Conservation (phyloP, 1,140 invertebrate species). For the Drosophila trapezifrons region DNA sequence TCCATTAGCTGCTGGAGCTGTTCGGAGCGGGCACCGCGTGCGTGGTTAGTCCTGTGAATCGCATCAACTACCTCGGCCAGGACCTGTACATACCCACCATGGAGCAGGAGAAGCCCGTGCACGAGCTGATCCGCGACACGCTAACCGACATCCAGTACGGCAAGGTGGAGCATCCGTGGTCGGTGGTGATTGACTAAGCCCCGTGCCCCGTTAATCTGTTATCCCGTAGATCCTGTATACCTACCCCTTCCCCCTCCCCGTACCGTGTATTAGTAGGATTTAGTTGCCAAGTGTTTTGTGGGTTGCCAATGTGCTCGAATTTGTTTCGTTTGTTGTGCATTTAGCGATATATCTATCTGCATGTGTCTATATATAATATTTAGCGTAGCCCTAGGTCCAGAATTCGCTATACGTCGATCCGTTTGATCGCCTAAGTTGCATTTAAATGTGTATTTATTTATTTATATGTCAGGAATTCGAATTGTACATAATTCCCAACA, state of each 20-base stretch:
- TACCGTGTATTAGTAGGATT: constrained; percentile 74
- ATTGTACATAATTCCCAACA: constrained; percentile 47
- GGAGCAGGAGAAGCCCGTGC: constrained; percentile 88
- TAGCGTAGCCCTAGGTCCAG: constrained; percentile 16
- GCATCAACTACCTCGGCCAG: constrained; percentile 89
- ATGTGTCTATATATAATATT: constrained; percentile 23
- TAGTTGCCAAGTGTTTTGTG: constrained; percentile 56
- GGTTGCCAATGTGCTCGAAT: constrained; percentile 70
- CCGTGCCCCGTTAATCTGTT: background rate
- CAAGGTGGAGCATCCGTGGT: constrained; percentile 91
- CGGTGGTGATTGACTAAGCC: constrained; percentile 81
- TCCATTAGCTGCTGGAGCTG: constrained; percentile 92
- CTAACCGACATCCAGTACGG: constrained; percentile 95
- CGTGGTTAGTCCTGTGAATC: constrained; percentile 94
- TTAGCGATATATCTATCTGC: constrained; percentile 46
- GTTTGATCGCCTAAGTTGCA: constrained; percentile 27
- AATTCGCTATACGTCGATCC: constrained; percentile 8
- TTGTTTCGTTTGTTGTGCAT: constrained; percentile 65
- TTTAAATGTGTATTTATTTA: constrained; percentile 58
- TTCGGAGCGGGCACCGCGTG: constrained; percentile 98
- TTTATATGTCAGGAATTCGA: constrained; percentile 39
- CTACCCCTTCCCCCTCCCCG: constrained; percentile 1
- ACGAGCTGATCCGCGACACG: constrained; percentile 88
- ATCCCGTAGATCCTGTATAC: constrained; percentile 1
- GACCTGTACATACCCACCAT: constrained; percentile 90